A percentile compares a stretch with the other conserved stretches of the same genome.
phyloP scores from a whole-genome alignment of 2,113 vertebrate species.

The Archocentrus centrarchus region DNA sequence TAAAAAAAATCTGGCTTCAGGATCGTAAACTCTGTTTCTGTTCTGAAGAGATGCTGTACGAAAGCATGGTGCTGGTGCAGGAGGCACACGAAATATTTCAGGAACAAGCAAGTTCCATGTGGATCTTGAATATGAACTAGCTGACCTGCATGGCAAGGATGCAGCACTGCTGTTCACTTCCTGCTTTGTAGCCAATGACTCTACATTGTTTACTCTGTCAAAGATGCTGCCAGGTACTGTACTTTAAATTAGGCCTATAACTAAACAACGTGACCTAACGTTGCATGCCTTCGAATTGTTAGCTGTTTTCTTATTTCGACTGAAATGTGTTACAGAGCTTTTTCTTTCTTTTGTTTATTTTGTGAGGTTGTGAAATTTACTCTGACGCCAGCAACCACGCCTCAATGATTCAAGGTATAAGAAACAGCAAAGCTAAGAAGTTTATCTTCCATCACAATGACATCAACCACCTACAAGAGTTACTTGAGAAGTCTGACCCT shows the following conservation, averaged over 20 bases:
- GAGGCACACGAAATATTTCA: constrained; percentile 94
- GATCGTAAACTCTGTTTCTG: not conserved
- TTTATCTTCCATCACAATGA: constrained; percentile 94
- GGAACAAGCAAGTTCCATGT: constrained; percentile 95
- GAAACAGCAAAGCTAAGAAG: constrained; percentile 91
- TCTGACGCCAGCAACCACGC: constrained; percentile 94
- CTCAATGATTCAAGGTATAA: constrained; percentile 95
- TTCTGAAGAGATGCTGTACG: constrained; percentile 85
- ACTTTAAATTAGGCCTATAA: not conserved
- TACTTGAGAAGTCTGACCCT: constrained; percentile 86
- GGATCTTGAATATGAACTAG: constrained; percentile 89
- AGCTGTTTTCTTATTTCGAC: not conserved
- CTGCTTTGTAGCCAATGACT: constrained; percentile 96
- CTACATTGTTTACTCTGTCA: constrained; percentile 92
- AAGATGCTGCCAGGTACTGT: constrained; percentile 93
- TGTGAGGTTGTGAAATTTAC: constrained; percentile 91
- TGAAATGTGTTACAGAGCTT: not conserved
- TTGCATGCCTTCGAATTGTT: not conserved
- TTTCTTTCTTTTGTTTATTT: not conserved
- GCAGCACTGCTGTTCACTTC: constrained; percentile 91
- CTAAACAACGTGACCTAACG: not conserved
- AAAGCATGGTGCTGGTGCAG: constrained; percentile 91
- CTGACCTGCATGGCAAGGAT: constrained; percentile 92
- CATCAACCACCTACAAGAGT: constrained; percentile 83
- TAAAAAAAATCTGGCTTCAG: not conserved